These are phyloP conservation scores for Tenualosa thibaudeaui DNA, from an alignment of 2,797 vertebrate species.

Conservation along the genomic window DNA sequence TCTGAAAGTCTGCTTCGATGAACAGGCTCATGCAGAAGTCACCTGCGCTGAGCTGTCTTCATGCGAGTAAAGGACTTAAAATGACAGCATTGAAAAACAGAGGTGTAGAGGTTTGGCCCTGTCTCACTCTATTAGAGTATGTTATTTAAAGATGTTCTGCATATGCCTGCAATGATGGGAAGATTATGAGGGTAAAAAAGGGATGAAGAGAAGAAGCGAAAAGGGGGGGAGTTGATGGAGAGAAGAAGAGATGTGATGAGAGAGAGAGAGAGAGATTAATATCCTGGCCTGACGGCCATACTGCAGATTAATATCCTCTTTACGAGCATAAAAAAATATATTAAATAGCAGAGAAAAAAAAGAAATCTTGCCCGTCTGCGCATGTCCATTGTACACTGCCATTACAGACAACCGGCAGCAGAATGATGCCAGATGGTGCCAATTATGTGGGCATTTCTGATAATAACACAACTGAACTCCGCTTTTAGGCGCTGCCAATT, in stretches of 20 bases:
- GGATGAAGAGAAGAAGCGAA: slow-evolving; percentile 32
- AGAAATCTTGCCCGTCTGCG: neutral
- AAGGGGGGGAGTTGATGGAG: slow-evolving; percentile 16
- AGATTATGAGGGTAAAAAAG: slow-evolving; percentile 33
- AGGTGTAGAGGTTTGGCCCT: neutral
- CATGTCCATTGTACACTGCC: slow-evolving; percentile 34
- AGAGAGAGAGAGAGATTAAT: slow-evolving; percentile 72
- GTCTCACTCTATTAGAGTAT: neutral
- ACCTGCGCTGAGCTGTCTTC: too few species aligned
- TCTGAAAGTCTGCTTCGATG: too few species aligned
- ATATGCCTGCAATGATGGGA: neutral
- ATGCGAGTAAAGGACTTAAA: neutral
- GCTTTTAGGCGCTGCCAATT: slow-evolving; percentile 7
- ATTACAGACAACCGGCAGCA: slow-evolving; percentile 7
- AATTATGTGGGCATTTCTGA: neutral
- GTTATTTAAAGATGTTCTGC: slow-evolving; percentile 15
- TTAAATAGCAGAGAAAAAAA: neutral
- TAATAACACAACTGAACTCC: slow-evolving; percentile 18
- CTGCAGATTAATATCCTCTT: slow-evolving; percentile 74
- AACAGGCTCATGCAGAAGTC: too few species aligned
- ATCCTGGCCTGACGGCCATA: slow-evolving; percentile 67
- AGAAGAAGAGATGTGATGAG: slow-evolving; percentile 28
- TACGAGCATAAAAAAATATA: slow-evolving; percentile 58
- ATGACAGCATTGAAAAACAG: slow-evolving; percentile 29
- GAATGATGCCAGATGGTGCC: slow-evolving; percentile 1